These are phyloP conservation scores for Papilio demoleus DNA, from an alignment of 2,888 invertebrate species.

Conservation along the genomic window DNA sequence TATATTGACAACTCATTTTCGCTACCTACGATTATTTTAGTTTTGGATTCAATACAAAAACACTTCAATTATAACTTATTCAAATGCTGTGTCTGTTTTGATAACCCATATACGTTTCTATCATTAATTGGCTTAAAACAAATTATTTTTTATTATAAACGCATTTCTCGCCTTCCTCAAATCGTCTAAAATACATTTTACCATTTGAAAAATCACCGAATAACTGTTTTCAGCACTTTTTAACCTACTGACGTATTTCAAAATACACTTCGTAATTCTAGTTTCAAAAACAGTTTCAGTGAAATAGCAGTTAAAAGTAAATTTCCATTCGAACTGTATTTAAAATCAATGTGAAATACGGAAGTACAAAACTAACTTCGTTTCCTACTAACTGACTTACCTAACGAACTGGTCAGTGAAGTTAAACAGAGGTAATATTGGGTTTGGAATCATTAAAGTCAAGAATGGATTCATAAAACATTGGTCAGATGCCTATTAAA, in stretches of 20 bases:
- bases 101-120: not conserved
- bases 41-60: not conserved
- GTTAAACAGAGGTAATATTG: conserved; percentile 21
- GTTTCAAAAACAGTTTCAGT: conserved; percentile 2
- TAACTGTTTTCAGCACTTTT: not conserved
- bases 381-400: conserved; percentile 35
- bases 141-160: not conserved
- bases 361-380: conserved; percentile 24
- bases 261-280: not conserved
- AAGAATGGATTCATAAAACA: not conserved
- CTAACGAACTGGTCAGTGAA: conserved; percentile 34
- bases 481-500: not conserved
- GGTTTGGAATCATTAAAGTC: not conserved
- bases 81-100: no score
- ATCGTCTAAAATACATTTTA: no score
- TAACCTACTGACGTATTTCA: not conserved
- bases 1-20: not conserved
- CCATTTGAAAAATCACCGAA: not conserved
- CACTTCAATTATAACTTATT: no score
- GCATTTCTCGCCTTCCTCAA: not conserved
- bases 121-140: not conserved
- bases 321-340: not conserved
- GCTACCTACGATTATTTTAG: not conserved
- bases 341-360: conserved; percentile 22
- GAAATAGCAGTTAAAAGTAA: conserved; percentile 4